A percentile compares a stretch with the other conserved stretches of the same genome.
Evolutionary conservation across 2,888 invertebrate species (phyloP).

Genomic region (Quadroppia sp.): DNA sequence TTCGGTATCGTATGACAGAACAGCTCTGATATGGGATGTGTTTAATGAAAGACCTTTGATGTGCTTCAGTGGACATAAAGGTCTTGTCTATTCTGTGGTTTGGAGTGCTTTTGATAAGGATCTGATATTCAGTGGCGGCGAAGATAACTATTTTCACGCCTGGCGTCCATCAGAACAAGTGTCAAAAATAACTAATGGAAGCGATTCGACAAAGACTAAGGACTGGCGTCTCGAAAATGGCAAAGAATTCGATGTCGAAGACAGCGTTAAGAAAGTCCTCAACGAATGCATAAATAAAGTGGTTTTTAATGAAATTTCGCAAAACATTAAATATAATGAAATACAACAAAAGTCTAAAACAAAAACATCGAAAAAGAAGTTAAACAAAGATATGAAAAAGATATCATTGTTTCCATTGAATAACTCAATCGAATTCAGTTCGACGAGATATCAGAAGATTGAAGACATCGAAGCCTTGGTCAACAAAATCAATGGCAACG

Average conservation of each 20-base stretch:
- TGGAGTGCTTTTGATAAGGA: constrained; percentile 65
- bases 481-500: not conserved
- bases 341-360: not conserved
- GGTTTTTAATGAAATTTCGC: not conserved
- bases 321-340: not conserved
- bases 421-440: constrained; percentile 38
- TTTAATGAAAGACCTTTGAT: constrained; percentile 58
- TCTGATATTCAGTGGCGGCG: constrained; percentile 64
- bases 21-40: constrained; percentile 68
- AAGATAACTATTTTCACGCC: constrained; percentile 63
- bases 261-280: not conserved
- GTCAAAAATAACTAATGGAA: not conserved
- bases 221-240: constrained; percentile 10
- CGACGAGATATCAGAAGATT: constrained; percentile 34
- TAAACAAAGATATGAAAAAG: not conserved
- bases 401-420: constrained; percentile 31
- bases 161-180: constrained; percentile 61
- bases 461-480: constrained; percentile 34
- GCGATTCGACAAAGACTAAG: not conserved
- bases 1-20: constrained; percentile 66
- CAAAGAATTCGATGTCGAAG: not conserved
- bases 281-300: constrained; percentile 12
- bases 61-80: constrained; percentile 61
- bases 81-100: constrained; percentile 59
- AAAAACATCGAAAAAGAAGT: constrained; percentile 12